Conservation (phyloP, 1,140 invertebrate species). For the Calephelis nemesis region DNA sequence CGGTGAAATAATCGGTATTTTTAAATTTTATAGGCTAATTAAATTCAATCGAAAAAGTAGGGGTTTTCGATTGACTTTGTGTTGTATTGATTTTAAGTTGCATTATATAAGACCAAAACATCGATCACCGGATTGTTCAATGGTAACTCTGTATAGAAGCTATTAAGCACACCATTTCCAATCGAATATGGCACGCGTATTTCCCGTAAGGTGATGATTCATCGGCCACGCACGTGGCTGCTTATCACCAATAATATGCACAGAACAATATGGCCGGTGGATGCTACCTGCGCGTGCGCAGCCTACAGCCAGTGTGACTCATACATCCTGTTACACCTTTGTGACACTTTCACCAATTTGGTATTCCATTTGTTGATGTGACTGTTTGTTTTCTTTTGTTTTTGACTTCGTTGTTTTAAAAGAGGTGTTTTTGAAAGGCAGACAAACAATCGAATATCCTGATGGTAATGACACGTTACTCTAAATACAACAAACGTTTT, state of each 20-base stretch:
- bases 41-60: too few species aligned
- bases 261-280: constrained; percentile 46
- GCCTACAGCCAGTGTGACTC: constrained; percentile 56
- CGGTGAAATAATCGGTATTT: too few species aligned
- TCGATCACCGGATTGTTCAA: too few species aligned
- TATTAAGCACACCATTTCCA: background rate
- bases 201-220: constrained; percentile 41
- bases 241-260: constrained; percentile 51
- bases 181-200: constrained; percentile 20
- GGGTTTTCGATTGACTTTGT: too few species aligned
- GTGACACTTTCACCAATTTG: constrained; percentile 60
- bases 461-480: too few species aligned
- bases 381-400: background rate
- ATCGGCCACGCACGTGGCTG: constrained; percentile 57
- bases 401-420: background rate
- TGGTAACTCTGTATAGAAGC: background rate
- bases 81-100: too few species aligned
- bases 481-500: too few species aligned
- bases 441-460: too few species aligned
- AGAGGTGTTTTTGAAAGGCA: too few species aligned
- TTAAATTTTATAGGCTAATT: too few species aligned
- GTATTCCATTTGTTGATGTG: constrained; percentile 29
- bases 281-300: constrained; percentile 66
- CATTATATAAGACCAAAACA: too few species aligned
- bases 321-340: constrained; percentile 68